phyloP scores from a whole-genome alignment of 2,888 invertebrate genomes.

The Philaethria dido region DNA sequence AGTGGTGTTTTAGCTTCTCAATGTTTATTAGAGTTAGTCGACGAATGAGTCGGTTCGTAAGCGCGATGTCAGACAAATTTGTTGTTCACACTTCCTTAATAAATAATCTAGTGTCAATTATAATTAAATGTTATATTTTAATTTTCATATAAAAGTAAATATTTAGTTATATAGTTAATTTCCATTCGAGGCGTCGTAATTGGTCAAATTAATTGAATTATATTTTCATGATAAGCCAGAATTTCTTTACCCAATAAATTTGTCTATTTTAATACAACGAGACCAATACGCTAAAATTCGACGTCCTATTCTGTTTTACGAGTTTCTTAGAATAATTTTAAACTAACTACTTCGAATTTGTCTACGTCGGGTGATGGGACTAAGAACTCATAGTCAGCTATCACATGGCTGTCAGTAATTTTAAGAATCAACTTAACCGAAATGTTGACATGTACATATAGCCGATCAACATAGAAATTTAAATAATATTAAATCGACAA shows the following conservation, averaged over 20 bases:
- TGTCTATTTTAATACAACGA: background rate
- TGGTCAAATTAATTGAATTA: background rate
- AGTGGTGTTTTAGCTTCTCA: slow-evolving; percentile 81
- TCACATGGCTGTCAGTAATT: slow-evolving; percentile 84
- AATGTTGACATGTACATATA: slow-evolving; percentile 83
- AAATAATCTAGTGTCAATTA: slow-evolving; percentile 34
- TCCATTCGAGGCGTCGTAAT: background rate
- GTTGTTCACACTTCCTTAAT: slow-evolving; percentile 50
- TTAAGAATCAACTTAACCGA: slow-evolving; percentile 78
- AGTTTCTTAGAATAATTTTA: slow-evolving; percentile 43
- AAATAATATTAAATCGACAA: slow-evolving; percentile 79
- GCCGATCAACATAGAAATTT: slow-evolving; percentile 80
- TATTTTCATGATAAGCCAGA: background rate
- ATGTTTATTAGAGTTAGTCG: slow-evolving; percentile 83
- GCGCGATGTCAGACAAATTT: slow-evolving; percentile 77
- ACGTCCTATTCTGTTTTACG: background rate
- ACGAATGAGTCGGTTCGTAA: slow-evolving; percentile 80
- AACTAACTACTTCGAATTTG: slow-evolving; percentile 62
- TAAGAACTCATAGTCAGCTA: slow-evolving; percentile 81
- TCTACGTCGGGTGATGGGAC: slow-evolving; percentile 74
- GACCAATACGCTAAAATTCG: background rate
- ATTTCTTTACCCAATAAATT: background rate
- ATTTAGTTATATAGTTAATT: background rate
- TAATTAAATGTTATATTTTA: slow-evolving; percentile 13
- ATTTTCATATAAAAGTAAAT: background rate